Percentiles rank a stretch among this genome's conserved stretches.
Evolutionary conservation across 2,797 vertebrate genomes (phyloP).

Genomic region (Hoplostethus atlanticus): DNA sequence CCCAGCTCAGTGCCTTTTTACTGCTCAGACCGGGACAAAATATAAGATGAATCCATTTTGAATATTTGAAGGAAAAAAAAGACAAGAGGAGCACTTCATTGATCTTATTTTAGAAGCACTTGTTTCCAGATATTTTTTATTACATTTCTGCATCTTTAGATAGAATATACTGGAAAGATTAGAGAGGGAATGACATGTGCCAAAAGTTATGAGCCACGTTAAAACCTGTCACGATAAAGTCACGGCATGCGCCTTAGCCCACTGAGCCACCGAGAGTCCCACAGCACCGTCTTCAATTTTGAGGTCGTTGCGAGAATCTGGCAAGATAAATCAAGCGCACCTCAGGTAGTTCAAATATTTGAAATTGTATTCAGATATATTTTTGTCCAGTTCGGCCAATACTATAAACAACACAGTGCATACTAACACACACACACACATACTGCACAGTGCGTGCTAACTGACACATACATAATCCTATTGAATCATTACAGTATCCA

Average conservation of each 20-base stretch:
- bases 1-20: constrained; percentile 80
- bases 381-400: constrained; percentile 54
- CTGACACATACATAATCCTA: constrained; percentile 40
- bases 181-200: constrained; percentile 18
- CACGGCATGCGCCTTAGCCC: constrained; percentile 4
- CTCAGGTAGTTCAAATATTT: constrained; percentile 52
- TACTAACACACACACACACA: constrained; percentile 39
- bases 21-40: constrained; percentile 63
- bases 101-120: constrained; percentile 28
- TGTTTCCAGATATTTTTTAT: constrained; percentile 7
- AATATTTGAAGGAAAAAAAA: constrained; percentile 46
- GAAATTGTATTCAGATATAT: constrained; percentile 29
- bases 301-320: background rate
- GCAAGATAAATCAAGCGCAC: constrained; percentile 46
- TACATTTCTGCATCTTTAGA: background rate
- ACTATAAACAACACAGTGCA: constrained; percentile 52
- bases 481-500: constrained; percentile 20
- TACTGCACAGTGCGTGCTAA: constrained; percentile 45
- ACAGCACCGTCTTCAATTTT: constrained; percentile 15
- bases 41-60: constrained; percentile 47
- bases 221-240: constrained; percentile 8
- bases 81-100: constrained; percentile 39
- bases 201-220: constrained; percentile 40
- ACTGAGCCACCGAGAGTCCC: constrained; percentile 1
- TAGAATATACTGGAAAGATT: background rate